Percentiles rank a stretch among this genome's conserved stretches.
These are phyloP conservation scores for Mylabris sibirica DNA, from an alignment of 2,888 invertebrate genomes.

Conservation along the genomic window DNA sequence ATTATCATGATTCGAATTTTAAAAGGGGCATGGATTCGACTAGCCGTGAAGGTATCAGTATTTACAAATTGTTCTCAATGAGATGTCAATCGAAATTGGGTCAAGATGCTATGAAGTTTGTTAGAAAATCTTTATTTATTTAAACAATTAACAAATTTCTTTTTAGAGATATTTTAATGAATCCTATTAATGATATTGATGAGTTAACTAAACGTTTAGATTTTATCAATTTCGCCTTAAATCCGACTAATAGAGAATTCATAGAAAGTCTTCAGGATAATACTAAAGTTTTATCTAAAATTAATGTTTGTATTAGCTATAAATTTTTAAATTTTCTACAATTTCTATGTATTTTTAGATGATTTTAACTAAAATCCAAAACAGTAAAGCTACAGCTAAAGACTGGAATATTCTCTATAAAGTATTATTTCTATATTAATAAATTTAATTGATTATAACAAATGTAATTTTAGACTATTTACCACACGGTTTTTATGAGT, in stretches of 20 bases:
- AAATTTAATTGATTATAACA: constrained; percentile 17
- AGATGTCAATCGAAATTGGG: constrained; percentile 78
- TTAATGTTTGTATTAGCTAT: constrained; percentile 63
- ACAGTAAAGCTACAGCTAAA: constrained; percentile 68
- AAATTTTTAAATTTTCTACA: constrained; percentile 13
- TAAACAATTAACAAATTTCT: background rate
- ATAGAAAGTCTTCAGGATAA: constrained; percentile 70
- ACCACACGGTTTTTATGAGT: constrained; percentile 72
- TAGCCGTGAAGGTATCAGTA: constrained; percentile 74
- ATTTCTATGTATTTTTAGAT: constrained; percentile 59
- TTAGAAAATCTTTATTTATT: background rate
- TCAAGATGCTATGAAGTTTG: constrained; percentile 68
- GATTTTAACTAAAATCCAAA: constrained; percentile 70
- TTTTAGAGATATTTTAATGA: constrained; percentile 71
- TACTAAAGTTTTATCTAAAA: constrained; percentile 68
- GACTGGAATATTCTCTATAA: constrained; percentile 78
- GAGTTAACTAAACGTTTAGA: constrained; percentile 71
- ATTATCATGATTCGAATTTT: constrained; percentile 77
- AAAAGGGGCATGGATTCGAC: constrained; percentile 69
- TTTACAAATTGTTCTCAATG: constrained; percentile 70
- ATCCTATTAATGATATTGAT: constrained; percentile 71
- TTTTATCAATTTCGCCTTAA: constrained; percentile 73
- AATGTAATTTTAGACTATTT: constrained; percentile 67
- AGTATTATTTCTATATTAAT: constrained; percentile 60
- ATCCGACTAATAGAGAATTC: constrained; percentile 69